Base-by-base conservation (phyloP, 2,888 invertebrate species). In the Cheilosia pagana region DNA sequence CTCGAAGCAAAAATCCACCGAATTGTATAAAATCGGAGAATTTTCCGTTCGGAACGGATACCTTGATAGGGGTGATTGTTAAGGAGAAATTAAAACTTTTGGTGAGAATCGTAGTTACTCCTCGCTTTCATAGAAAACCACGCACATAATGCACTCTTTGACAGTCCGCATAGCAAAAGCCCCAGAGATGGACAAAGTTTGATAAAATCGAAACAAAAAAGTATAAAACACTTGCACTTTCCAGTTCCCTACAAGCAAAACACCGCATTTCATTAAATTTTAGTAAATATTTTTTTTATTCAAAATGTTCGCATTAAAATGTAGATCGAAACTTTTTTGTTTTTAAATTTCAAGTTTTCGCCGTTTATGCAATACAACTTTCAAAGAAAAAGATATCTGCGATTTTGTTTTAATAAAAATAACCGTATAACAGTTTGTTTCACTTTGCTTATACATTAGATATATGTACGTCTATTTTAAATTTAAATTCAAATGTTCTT, bases 201-300 rank as follows among this genome's bases (percentile, higher is more conserved):
- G 31, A 16, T 28, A 16, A 7, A n/a, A 19, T 19, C 3, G 19
- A 21, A 31, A 21, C 14, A 7, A 0, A 14, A 12, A 31, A 12
- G 10, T 6, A 41, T 39, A 35, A 41, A 16, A 5, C 12, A 12
- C 10, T 1, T 12, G 35, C 12, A 35, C 35, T 35, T 3, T 12
- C 12, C 10, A 12, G 3, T 12, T 35, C 12, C 7, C n/a, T 12
- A 16, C 28, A 31, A 43, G 45, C 4, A 21, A 16, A 41, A 43
- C 16, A 28, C 5, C 7, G 4, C 12, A 25, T 65, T 45, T 67
- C 52, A 12, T 45, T 77, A 70, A 71, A 77, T 77, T 76, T 76
- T 62, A 72, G 60, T 60, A 71, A 60, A 81, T 67, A 62, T 59
- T 48, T 72, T 48, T 72, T 82, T 82, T 82, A 82, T 82, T 82